These are phyloP conservation scores for Nemotelus pantherinus DNA, from an alignment of 2,888 invertebrate genomes.

Conservation along the genomic window DNA sequence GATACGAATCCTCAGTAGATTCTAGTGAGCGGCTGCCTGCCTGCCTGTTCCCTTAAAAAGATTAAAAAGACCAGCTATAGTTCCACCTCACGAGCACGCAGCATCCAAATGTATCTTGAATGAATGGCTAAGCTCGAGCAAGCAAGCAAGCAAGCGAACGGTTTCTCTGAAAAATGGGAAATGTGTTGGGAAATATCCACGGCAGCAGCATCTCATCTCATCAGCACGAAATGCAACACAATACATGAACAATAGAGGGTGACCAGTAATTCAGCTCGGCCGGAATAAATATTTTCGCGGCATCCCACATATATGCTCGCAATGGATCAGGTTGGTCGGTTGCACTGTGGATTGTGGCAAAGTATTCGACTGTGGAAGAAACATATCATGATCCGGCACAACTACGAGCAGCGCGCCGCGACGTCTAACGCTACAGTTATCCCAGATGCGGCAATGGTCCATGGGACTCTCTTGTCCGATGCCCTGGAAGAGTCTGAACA, in stretches of 20 bases:
- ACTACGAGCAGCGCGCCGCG: too few species aligned
- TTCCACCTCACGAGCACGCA: background rate
- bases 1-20: background rate
- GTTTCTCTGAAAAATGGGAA: background rate
- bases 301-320: background rate
- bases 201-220: background rate
- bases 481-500: background rate
- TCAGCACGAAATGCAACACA: background rate
- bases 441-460: too few species aligned
- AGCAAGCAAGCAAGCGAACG: background rate
- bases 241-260: constrained; percentile 3
- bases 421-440: too few species aligned
- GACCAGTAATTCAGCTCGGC: background rate
- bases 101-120: background rate
- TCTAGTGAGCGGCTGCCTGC: background rate
- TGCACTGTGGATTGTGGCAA: too few species aligned
- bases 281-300: constrained; percentile 7
- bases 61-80: background rate
- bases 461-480: background rate
- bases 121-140: too few species aligned
- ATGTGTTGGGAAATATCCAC: constrained; percentile 4
- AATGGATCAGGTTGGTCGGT: background rate
- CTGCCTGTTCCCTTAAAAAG: background rate
- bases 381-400: too few species aligned
- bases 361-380: too few species aligned